Evolutionary conservation across 1,140 invertebrate species (phyloP), one percentile per base, ranked within the genome.

Genomic region (Lordiphosa mommai): DNA sequence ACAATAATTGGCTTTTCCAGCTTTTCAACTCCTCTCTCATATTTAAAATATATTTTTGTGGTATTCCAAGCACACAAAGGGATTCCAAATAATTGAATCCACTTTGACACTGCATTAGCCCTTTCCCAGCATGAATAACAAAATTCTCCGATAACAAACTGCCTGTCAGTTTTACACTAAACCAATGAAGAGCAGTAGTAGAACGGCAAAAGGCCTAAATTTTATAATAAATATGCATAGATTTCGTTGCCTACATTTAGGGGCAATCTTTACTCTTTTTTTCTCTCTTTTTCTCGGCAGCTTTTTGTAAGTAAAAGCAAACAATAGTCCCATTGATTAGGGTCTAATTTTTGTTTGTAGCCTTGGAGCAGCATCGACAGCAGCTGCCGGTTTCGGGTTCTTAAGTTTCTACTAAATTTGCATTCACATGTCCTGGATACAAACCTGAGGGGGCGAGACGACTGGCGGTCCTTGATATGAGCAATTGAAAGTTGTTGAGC

Each of bases 291-390:
- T 33, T 49, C 4, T 27, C 33, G 7, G 13, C 10, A 47, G 46
- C 20, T 51, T 79, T 47, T 30, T 52, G 44, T 51, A 16, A 49
- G 43, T 34, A 40, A 17, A 52, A 57, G 63, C 66, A 66, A 66
- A 66, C 66, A 69, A 69, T 69, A 61, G 66, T 61, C 41, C 46
- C 65, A 69, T 69, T 69, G 57, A 69, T 69, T 69, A 69, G 66
- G 66, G 66, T 69, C 57, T 69, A 69, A 69, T 69, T 69, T 69
- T 53, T 30, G 37, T 38, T 61, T 56, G 51, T 47, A 49, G 64
- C 14, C 65, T 46, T 23, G 40, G 46, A 30, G 29, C 20, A 38
- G 36, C 33, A 36, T 30, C 14, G 41, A 41, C 37, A 52, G 57
- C 49, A 47, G n/a, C 14, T 16, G 44, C 8, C 30, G 13, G 13